phyloP scores from a whole-genome alignment of 2,113 vertebrate species.

The Sorex fumeus region DNA sequence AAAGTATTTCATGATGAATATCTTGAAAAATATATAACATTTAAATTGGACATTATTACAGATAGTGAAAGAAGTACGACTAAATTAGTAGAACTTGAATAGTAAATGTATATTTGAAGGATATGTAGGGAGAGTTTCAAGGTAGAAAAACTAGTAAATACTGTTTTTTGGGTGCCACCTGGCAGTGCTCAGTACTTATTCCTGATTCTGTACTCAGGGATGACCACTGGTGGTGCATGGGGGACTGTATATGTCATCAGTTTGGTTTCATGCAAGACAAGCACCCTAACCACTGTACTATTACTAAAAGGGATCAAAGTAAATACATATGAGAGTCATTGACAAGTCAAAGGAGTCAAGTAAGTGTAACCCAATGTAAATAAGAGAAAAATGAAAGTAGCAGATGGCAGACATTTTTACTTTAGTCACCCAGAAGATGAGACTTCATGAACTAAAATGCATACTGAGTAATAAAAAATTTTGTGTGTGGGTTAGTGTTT shows the following conservation, averaged over 20 bases:
- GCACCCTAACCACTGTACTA: no score
- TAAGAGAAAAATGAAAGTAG: slow-evolving; percentile 1
- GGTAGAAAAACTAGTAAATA: not conserved
- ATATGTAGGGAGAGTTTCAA: slow-evolving; percentile 15
- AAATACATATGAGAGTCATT: not conserved
- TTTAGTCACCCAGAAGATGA: slow-evolving; percentile 32
- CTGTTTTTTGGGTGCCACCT: not conserved
- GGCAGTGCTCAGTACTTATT: no score
- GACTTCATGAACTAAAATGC: not conserved
- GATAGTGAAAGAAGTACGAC: not conserved
- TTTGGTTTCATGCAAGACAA: no score
- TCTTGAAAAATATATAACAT: not conserved
- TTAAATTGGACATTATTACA: not conserved
- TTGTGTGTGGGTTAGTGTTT: not conserved
- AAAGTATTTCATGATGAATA: not conserved
- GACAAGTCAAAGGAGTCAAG: not conserved
- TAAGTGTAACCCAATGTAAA: not conserved
- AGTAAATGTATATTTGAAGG: not conserved
- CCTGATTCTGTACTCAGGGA: no score
- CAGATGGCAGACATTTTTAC: not conserved
- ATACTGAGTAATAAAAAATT: not conserved
- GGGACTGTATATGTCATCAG: no score
- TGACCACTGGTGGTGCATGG: no score
- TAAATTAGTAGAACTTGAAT: not conserved
- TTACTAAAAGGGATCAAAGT: not conserved